Evolutionary conservation across 1,140 invertebrate species (phyloP).

Genomic region (Lamellibrachia luymesi): DNA sequence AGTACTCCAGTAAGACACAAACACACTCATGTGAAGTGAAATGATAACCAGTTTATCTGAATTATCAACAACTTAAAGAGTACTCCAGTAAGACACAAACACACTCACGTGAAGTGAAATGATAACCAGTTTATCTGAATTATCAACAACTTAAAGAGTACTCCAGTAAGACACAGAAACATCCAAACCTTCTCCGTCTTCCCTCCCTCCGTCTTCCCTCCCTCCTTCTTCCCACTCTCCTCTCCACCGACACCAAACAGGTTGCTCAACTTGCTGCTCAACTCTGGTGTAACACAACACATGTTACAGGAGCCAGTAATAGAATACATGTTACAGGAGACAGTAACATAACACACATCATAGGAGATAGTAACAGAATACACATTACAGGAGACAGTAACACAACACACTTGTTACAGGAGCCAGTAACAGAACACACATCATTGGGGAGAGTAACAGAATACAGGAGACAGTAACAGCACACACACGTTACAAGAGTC

Average conservation of each 20-base stretch:
- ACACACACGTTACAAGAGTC: too few relatives aligned
- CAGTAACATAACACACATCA: too few relatives aligned
- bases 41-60: neutral
- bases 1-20: neutral
- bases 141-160: neutral
- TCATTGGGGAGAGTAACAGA: too few relatives aligned
- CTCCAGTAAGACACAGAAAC: neutral
- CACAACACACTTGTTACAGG: too few relatives aligned
- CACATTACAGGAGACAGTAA: too few relatives aligned
- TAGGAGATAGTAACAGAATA: too few relatives aligned
- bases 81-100: neutral
- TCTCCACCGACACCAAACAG: slow-evolving; percentile 66
- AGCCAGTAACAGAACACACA: too few relatives aligned
- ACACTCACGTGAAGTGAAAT: neutral
- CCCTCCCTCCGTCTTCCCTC: slow-evolving; percentile 27
- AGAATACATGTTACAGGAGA: neutral
- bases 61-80: neutral
- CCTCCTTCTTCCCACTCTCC: slow-evolving; percentile 26
- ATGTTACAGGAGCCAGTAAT: slow-evolving; percentile 7
- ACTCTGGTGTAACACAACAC: slow-evolving; percentile 58
- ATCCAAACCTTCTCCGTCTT: slow-evolving; percentile 24
- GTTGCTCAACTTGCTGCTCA: slow-evolving; percentile 92
- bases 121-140: neutral
- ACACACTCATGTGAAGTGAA: neutral
- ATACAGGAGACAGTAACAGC: too few relatives aligned